Percentiles rank a stretch among this genome's conserved stretches.
Evolutionary conservation across 2,888 invertebrate species (phyloP).

Genomic region (Acanthosepion pharaonis): DNA sequence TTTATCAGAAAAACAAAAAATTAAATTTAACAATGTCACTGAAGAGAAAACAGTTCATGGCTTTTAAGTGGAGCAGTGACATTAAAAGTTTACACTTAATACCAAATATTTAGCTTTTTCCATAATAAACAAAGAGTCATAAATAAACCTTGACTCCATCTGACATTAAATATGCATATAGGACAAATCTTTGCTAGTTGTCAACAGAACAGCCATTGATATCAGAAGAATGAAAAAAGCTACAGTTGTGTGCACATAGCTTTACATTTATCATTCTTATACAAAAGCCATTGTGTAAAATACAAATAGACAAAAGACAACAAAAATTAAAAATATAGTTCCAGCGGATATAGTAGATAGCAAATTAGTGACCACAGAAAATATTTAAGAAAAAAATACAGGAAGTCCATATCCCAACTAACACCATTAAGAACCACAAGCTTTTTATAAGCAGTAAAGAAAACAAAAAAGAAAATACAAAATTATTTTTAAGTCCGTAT

Average conservation of each 20-base stretch:
- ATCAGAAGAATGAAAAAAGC: background rate
- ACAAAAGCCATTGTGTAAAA: background rate
- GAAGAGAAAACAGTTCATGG: background rate
- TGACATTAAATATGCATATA: background rate
- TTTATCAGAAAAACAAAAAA: background rate
- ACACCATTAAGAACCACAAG: background rate
- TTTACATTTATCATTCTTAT: background rate
- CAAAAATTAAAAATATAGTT: background rate
- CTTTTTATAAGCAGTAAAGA: no score
- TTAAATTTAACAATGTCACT: background rate
- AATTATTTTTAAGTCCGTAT: no score
- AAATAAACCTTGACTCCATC: background rate
- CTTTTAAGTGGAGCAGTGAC: background rate
- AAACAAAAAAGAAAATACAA: no score
- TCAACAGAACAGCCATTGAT: background rate
- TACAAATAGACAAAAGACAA: background rate
- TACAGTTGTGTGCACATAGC: background rate
- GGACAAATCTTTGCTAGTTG: background rate
- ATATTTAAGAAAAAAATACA: background rate
- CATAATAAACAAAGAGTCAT: background rate
- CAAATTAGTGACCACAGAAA: background rate
- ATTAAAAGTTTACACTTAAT: background rate
- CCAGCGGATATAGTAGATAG: background rate
- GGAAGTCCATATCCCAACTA: background rate
- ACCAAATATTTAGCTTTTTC: no score